A percentile compares a stretch with the other conserved stretches of the same genome.
Conservation (phyloP, 37 sponge, comb jelly and placozoan species). For the Beroe ovata region DNA sequence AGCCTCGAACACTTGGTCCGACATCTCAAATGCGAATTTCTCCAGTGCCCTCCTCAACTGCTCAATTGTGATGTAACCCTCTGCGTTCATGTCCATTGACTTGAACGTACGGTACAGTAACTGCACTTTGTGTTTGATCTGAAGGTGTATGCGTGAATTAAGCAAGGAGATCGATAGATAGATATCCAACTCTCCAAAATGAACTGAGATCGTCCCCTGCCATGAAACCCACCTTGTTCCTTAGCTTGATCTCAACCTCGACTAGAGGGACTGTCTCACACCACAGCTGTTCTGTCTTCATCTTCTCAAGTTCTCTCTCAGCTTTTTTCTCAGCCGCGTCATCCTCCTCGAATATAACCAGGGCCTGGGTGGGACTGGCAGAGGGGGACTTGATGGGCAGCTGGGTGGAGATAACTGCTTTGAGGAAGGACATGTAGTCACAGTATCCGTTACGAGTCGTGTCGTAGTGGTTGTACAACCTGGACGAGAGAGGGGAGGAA, state of each 20-base stretch:
- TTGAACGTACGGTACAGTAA: constrained; percentile 43
- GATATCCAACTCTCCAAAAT: too few species aligned
- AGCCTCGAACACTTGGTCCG: constrained; percentile 12
- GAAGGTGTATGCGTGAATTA: background rate
- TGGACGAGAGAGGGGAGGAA: background rate
- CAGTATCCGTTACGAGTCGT: background rate
- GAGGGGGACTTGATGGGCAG: constrained; percentile 63
- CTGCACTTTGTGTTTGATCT: constrained; percentile 64
- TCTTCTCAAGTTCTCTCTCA: constrained; percentile 11
- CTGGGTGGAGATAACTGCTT: constrained; percentile 34
- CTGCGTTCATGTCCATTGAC: constrained; percentile 54
- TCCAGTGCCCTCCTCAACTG: constrained; percentile 52
- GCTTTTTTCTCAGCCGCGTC: background rate
- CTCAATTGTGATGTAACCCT: constrained; percentile 54
- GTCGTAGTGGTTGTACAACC: constrained; percentile 25
- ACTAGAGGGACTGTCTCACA: constrained; percentile 60
- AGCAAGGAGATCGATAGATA: too few species aligned
- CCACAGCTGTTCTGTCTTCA: constrained; percentile 10
- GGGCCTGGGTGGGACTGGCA: constrained; percentile 10
- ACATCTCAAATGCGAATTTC: constrained; percentile 44
- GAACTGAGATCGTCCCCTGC: too few species aligned
- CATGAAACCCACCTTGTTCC: constrained; percentile 59
- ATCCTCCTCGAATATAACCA: constrained; percentile 56
- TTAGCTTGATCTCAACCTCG: constrained; percentile 43
- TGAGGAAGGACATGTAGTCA: constrained; percentile 60